A percentile compares a stretch with the other conserved stretches of the same genome.
These are phyloP conservation scores for Clytia hemisphaerica DNA, from an alignment of 30 jellyfish, hydroid and myxozoan genomes.

Conservation along the genomic window DNA sequence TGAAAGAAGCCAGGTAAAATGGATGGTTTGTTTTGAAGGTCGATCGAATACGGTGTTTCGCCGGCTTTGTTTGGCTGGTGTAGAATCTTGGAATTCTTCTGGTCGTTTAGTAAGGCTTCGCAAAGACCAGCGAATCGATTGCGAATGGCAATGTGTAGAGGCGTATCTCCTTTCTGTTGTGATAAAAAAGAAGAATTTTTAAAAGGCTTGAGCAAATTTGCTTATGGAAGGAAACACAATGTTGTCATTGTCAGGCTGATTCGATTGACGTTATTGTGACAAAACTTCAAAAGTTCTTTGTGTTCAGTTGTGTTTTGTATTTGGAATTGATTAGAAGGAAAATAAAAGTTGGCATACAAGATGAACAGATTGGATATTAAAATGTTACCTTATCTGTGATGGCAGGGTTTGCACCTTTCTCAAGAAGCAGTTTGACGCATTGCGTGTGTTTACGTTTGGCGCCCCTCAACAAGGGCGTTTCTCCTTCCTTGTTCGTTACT, in stretches of 20 bases:
- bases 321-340: no score
- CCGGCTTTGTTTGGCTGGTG: constrained; percentile 68
- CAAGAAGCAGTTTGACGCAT: constrained; percentile 69
- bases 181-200: no score
- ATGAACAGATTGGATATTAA: no score
- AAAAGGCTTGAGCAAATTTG: no score
- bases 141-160: constrained; percentile 85
- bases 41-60: constrained; percentile 90
- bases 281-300: no score
- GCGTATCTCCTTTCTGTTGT: constrained; percentile 89
- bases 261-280: no score
- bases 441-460: constrained; percentile 83
- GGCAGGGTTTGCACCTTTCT: constrained; percentile 76
- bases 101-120: constrained; percentile 66
- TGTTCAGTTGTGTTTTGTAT: no score
- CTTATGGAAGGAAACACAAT: no score
- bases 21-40: constrained; percentile 51
- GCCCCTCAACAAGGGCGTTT: constrained; percentile 74
- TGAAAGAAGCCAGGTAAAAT: constrained; percentile 63
- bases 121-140: constrained; percentile 71
- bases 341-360: no score
- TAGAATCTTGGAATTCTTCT: constrained; percentile 50
- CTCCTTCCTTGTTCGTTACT: constrained; percentile 77
- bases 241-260: no score
- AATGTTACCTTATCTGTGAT: constrained; percentile 69